Evolutionary conservation across 64 coral and sea anemone genomes (phyloP), one percentile per base, ranked within the genome.

Genomic region (Cladopsammia gracilis): DNA sequence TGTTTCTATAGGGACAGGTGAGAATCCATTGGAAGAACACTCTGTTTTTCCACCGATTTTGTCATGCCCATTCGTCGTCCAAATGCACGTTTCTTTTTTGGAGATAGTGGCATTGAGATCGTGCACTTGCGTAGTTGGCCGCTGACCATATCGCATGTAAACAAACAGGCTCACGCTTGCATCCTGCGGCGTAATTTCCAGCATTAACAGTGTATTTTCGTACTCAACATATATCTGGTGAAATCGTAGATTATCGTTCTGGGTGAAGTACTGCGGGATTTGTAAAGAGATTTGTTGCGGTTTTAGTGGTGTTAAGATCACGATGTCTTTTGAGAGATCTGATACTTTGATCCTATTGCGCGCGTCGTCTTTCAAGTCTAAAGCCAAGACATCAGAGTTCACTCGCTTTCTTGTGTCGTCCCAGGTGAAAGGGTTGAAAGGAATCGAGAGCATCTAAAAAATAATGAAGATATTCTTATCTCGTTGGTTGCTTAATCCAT

Each of bases 361-460:
- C 9, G 18, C 20, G 50, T 42, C 19, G 89, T 91, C 50, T 66
- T 72, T 91, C 16, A 91, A 56, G 10, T 58, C 20, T 7, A 91
- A 74, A 24, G 72, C 20, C 13, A 91, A 42, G 25, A 91, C 18
- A 44, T 78, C 44, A 14, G 89, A 82, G 5, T 73, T 43, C 10
- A 91, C 79, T 50, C 77, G 77, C 1, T 61, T 3, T 23, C 65
- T 85, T 62, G 90, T 75, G 4, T 26, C 20, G 54, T 92, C 90
- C 90, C 90, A 92, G 8, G 90, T 92, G 70, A 84, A 92, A 61
- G 90, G 90, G 56, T 92, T 92, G 18, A 84, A 62, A 49, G 79
- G 70, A 7, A 92, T 74, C 18, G 61, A 48, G 6, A 83, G 68
- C 90, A 92, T 92, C 90, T 92, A 56, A 22, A 50, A 76, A 34